Percentiles rank a stretch among this genome's conserved stretches.
phyloP scores from a whole-genome alignment of 2,797 vertebrate genomes.

The Valencia hispanica region DNA sequence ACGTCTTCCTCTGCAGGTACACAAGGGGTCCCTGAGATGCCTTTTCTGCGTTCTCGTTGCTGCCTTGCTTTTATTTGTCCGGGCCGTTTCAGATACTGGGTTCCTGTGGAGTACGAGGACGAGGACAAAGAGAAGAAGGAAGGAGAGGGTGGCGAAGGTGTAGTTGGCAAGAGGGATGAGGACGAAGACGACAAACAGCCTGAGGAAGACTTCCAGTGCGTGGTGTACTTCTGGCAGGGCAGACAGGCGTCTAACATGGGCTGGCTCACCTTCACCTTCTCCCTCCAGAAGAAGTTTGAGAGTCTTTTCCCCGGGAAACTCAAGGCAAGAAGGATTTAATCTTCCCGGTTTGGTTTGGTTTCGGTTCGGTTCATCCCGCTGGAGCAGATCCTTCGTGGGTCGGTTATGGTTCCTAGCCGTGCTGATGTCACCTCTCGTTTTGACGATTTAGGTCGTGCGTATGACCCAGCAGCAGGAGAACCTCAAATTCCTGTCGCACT shows the following conservation, averaged over 20 bases:
- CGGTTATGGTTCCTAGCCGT: not conserved
- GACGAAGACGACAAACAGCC: constrained; percentile 89
- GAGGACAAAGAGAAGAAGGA: constrained; percentile 86
- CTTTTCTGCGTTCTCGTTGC: not conserved
- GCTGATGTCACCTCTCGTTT: not conserved
- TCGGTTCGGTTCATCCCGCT: not conserved
- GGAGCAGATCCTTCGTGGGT: not conserved
- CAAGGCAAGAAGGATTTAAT: constrained; percentile 77
- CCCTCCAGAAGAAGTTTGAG: constrained; percentile 98
- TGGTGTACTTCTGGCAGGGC: constrained; percentile 99
- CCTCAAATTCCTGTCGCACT: constrained; percentile 97
- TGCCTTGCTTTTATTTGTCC: not conserved
- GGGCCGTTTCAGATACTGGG: constrained; percentile 89
- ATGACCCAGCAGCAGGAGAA: constrained; percentile 99
- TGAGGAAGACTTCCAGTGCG: constrained; percentile 97
- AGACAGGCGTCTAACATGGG: constrained; percentile 99
- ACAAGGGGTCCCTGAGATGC: not conserved
- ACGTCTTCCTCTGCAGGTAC: constrained; percentile 98
- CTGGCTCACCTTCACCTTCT: constrained; percentile 99
- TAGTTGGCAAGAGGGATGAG: constrained; percentile 76
- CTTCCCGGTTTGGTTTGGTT: not conserved
- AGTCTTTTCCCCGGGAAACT: constrained; percentile 96
- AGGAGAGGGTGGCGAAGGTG: constrained; percentile 34
- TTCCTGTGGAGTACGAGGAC: constrained; percentile 92
- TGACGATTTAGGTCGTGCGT: constrained; percentile 88